Percentiles rank a stretch among this genome's conserved stretches.
Conservation (phyloP, 2,113 vertebrate genomes). For the Chloroceryle aenea region DNA sequence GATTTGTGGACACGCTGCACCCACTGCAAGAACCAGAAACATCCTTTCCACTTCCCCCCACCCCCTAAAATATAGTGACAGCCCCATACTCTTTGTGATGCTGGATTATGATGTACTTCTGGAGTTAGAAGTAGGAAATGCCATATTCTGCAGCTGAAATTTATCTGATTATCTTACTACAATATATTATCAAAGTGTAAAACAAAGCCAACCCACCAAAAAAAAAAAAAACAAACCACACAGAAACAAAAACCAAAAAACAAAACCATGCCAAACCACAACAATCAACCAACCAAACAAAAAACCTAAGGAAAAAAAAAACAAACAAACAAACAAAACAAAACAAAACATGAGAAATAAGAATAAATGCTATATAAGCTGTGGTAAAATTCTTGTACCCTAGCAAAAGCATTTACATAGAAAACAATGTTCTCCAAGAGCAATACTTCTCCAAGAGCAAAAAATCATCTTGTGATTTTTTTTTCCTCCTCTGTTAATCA, state of each 20-base stretch:
- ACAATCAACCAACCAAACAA: too few relatives aligned
- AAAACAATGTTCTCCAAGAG: neutral
- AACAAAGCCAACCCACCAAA: too few relatives aligned
- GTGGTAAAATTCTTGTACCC: neutral
- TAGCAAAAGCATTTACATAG: neutral
- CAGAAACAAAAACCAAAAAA: too few relatives aligned
- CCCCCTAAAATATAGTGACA: neutral
- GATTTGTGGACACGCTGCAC: neutral
- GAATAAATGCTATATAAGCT: neutral
- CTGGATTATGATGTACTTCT: neutral
- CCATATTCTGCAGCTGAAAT: neutral
- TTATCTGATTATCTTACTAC: neutral
- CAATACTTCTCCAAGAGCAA: neutral
- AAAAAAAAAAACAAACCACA: neutral
- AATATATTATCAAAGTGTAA: neutral
- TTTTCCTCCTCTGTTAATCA: neutral
- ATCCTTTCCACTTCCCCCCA: neutral
- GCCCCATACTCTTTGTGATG: neutral
- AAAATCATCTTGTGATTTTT: neutral
- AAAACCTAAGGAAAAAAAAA: too few relatives aligned
- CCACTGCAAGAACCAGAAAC: rapidly evolving
- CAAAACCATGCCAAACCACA: too few relatives aligned
- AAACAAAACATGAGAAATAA: neutral
- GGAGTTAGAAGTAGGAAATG: neutral
- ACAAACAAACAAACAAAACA: too few relatives aligned